These are phyloP conservation scores for Mobula hypostoma DNA, from an alignment of 2,113 vertebrate species.

Conservation along the genomic window DNA sequence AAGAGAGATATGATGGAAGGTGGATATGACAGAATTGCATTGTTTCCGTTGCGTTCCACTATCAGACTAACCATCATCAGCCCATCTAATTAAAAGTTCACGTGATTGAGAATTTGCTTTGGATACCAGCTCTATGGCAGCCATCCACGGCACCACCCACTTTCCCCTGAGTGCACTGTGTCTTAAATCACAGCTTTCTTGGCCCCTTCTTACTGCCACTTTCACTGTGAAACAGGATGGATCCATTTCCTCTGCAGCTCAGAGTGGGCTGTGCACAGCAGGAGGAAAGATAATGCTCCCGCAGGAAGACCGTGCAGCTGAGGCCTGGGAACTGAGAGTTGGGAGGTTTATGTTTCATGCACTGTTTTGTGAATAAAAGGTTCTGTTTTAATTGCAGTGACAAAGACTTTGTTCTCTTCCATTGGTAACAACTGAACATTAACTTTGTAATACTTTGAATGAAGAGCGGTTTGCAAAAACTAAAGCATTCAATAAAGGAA, in stretches of 20 bases:
- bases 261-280: too few species aligned
- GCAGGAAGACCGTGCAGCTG: neutral
- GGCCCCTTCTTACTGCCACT: neutral
- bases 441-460: neutral
- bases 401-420: too few species aligned
- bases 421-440: neutral
- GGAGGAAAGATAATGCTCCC: neutral
- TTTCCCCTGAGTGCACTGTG: neutral
- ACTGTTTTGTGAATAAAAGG: neutral
- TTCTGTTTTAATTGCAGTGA: neutral
- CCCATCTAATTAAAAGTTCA: neutral
- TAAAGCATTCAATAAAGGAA: neutral
- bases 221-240: neutral
- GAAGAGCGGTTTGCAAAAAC: neutral
- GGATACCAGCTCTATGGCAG: neutral
- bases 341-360: neutral
- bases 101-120: neutral
- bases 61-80: neutral
- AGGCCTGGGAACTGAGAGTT: neutral
- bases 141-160: neutral
- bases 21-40: neutral
- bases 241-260: neutral
- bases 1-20: neutral
- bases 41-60: neutral
- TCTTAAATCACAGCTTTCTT: neutral